Percentiles rank a stretch among this genome's conserved stretches.
Conservation (phyloP, 2,113 vertebrate genomes). For the Periophthalmus modestus region DNA sequence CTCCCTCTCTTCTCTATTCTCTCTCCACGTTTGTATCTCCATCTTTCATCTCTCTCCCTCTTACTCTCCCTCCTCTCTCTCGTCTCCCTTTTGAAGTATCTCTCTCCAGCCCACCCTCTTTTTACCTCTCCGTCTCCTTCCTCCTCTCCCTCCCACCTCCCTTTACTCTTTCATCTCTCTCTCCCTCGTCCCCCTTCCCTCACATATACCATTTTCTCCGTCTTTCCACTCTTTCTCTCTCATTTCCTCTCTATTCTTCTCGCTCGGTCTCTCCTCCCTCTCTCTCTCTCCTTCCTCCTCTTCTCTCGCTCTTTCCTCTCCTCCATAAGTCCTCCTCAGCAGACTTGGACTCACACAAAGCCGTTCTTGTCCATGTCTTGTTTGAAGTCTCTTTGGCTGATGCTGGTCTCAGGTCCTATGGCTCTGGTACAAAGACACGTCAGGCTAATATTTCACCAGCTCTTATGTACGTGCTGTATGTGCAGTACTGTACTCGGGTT, state of each 20-base stretch:
- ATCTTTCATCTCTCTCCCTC: background rate
- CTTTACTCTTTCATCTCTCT: no score
- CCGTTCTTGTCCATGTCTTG: conserved; percentile 32
- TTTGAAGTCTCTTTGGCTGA: conserved; percentile 30
- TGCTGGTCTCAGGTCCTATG: background rate
- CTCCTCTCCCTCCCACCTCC: no score
- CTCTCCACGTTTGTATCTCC: no score
- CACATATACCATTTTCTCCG: no score
- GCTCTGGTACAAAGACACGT: conserved; percentile 1
- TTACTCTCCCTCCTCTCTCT: background rate
- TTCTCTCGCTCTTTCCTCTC: background rate
- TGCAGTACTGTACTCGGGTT: background rate
- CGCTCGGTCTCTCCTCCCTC: no score
- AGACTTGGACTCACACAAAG: conserved; percentile 32
- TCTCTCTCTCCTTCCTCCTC: no score
- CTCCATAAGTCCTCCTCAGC: conserved; percentile 4
- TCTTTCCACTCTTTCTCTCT: background rate
- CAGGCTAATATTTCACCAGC: conserved; percentile 17
- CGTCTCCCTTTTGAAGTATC: background rate
- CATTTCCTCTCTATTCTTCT: background rate
- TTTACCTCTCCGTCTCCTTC: no score
- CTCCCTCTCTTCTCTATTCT: no score
- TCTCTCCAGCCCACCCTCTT: no score
- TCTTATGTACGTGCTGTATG: background rate
- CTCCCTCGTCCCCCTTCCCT: conserved; percentile 13